Conservation (phyloP, 1,140 invertebrate genomes). For the Aplysia californica region DNA sequence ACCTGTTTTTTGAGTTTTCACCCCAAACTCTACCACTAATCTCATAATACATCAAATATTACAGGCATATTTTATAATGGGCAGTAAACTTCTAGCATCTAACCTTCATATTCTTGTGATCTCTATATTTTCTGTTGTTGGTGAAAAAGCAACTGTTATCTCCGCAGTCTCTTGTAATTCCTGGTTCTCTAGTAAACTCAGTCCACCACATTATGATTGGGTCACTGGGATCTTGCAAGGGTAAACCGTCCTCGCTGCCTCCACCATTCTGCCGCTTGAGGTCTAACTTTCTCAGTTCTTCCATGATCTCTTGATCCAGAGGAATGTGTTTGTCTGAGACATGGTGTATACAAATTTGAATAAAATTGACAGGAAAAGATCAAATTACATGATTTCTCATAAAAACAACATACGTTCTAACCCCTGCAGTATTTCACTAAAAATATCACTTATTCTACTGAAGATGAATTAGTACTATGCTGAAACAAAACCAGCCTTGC, state of each 20-base stretch:
- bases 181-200: conserved; percentile 18
- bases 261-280: neutral
- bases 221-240: neutral
- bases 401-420: neutral
- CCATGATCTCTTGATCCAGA: conserved; percentile 15
- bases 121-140: conserved; percentile 14
- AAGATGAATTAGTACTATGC: too few species aligned
- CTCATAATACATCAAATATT: too few species aligned
- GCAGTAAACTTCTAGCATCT: too few species aligned
- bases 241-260: neutral
- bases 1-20: too few species aligned
- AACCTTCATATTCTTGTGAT: conserved; percentile 23
- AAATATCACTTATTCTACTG: too few species aligned
- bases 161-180: neutral
- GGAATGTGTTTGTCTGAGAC: conserved; percentile 18
- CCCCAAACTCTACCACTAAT: too few species aligned
- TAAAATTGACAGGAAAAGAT: neutral
- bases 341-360: neutral
- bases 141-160: conserved; percentile 23
- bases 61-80: too few species aligned
- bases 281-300: neutral
- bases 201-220: conserved; percentile 31
- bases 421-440: too few species aligned
- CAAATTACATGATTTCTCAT: neutral
- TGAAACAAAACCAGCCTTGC: too few species aligned